These are phyloP conservation scores for Chelon labrosus DNA, from an alignment of 2,797 vertebrate genomes.

Conservation along the genomic window DNA sequence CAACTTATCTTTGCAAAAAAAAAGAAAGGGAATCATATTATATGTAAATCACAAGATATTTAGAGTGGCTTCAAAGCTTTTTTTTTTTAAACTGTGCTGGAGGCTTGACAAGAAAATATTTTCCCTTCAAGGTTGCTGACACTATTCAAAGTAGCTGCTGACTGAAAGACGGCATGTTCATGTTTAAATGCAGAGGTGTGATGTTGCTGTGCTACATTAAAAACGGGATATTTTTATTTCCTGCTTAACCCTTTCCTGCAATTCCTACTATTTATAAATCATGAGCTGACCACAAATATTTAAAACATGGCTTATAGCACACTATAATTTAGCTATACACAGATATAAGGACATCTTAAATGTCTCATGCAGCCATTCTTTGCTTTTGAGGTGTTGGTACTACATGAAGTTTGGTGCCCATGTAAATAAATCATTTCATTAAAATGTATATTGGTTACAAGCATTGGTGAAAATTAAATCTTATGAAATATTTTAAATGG, in stretches of 20 bases:
- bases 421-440: too few species aligned
- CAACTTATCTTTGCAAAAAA: background rate
- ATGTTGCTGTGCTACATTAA: background rate
- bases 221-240: background rate
- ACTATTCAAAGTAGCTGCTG: background rate
- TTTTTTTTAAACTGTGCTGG: background rate
- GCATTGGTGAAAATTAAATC: too few species aligned
- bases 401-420: too few species aligned
- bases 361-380: too few species aligned
- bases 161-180: background rate
- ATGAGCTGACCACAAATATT: background rate
- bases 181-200: background rate
- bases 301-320: background rate
- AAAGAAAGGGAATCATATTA: background rate
- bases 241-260: background rate
- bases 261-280: background rate
- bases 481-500: background rate
- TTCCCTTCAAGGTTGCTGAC: background rate
- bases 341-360: background rate
- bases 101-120: accelerated
- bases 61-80: background rate
- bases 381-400: too few species aligned
- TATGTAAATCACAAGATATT: slow-evolving; percentile 7
- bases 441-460: too few species aligned
- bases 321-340: too few species aligned